Conservation (phyloP, 2,888 invertebrate species). For the Andrena bucephala region DNA sequence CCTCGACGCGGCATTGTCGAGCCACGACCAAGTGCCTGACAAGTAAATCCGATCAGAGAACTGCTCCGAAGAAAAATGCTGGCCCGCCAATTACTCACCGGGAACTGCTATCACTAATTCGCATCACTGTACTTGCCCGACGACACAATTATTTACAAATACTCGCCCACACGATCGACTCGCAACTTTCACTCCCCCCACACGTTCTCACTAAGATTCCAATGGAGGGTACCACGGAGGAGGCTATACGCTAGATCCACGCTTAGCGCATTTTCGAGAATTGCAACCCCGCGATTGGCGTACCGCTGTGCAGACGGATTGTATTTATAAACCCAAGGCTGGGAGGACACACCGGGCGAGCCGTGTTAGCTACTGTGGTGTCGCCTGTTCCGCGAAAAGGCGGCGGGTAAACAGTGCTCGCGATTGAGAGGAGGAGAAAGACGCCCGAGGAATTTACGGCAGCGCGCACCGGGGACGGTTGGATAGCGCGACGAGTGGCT, state of each 20-base stretch:
- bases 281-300: neutral
- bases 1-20: no score
- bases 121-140: neutral
- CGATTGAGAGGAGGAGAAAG: neutral
- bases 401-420: neutral
- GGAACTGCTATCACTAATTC: neutral
- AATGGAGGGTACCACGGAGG: no score
- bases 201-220: neutral
- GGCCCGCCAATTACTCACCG: neutral
- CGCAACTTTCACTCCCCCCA: neutral
- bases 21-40: no score
- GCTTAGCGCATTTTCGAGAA: constrained; percentile 22
- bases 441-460: neutral
- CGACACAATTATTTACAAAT: neutral
- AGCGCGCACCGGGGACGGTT: neutral
- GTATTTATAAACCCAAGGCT: constrained; percentile 55
- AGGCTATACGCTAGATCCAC: neutral
- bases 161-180: neutral
- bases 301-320: constrained; percentile 7
- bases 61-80: no score
- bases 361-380: neutral
- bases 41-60: no score
- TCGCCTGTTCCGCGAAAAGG: constrained; percentile 18
- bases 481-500: neutral
- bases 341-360: neutral